Base-by-base conservation (phyloP, 2,888 invertebrate genomes). In the Aspidiotus destructor region DNA sequence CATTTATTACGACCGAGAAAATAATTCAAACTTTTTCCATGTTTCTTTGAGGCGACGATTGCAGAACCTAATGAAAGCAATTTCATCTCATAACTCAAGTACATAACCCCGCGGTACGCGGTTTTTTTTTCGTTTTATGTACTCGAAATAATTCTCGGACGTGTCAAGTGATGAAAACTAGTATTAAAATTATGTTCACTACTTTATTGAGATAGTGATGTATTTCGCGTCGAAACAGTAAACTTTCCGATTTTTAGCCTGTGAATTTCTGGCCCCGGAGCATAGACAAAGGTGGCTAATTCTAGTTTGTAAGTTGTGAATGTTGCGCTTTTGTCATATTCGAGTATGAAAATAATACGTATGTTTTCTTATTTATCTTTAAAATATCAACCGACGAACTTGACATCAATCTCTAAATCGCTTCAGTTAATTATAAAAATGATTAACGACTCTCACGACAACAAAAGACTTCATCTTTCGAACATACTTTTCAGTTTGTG, bases 401-500 rank as follows among this genome's bases (percentile, higher is more conserved):
- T 5, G 28, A 28, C 28, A 48, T 6, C 6, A 48, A 48, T 48
- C n/a, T 48, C 2, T 48, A 48, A 48, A 48, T 48, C 48, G n/a
- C 48, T 48, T 48, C 48, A 13, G n/a, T n/a, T 48, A 48, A 48
- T 48, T 48, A 48, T 28, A 48, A 48, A 48, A 48, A 48, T 48
- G 48, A 48, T n/a, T 11, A 48, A 48, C 48, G 48, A 48, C n/a
- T 48, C n/a, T n/a, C 48, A 13, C 48, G 48, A 48, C 48, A 48
- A 48, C 48, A n/a, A n/a, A 48, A 28, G 28, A 48, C 48, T 48
- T 48, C 10, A 48, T 48, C 10, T 48, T n/a, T 48, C 48, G 28
- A 28, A 28, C 5, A 54, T 54, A 54, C 6, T 54, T 17, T 13
- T 54, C 55, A 7, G 16, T 16, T 16, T 15, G 17, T 54, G 55